Base-by-base conservation (phyloP, 2,888 invertebrate species). In the Prostheceraeus crozeri region DNA sequence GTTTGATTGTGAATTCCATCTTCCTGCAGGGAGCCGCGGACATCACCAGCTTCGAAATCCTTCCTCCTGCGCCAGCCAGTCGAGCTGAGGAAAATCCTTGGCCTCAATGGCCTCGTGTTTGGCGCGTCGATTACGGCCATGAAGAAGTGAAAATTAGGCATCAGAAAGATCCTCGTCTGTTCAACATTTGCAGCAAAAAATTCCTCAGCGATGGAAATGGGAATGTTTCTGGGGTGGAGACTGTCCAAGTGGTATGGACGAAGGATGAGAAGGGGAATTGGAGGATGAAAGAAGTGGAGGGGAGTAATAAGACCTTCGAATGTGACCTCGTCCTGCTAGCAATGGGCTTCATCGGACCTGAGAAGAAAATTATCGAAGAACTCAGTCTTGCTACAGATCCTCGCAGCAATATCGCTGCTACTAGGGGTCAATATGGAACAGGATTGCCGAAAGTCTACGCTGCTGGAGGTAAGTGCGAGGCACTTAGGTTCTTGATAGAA, bases 261-360 rank as follows among this genome's bases (percentile, higher is more conserved):
- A 88, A 89, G 72, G 88, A 89, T 70, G 84, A 86, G 23, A 67
- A 70, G 55, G 96, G 94, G 0, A 82, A 89, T 62, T 98, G 94
- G 94, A 85, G 85, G 72, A 90, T 94, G 89, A 81, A 83, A 62
- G 89, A 94, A 79, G 77, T 87, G 46, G 81, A 84, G 55, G 88
- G 85, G 64, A 61, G 6, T 31, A 73, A 74, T 66, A 67, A 81
- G 78, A 80, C 85, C 27, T 89, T 83, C 79, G 83, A 85, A 67
- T 87, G 89, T 57, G 90, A 98, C 74, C 80, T 98, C 64, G 88
- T 94, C 59, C 81, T 98, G 64, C 81, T 98, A 53, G 98, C 98
- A 1, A 96, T 98, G 96, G 98, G 98, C 69, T 98, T 98, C 81
- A 80, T 93, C 63, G 94, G 94, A 0, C 94, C 94, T 0, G 94